A percentile compares a stretch with the other conserved stretches of the same genome.
phyloP scores from a whole-genome alignment of 2,888 invertebrate genomes.

The Scelioninae gen. 1 region DNA sequence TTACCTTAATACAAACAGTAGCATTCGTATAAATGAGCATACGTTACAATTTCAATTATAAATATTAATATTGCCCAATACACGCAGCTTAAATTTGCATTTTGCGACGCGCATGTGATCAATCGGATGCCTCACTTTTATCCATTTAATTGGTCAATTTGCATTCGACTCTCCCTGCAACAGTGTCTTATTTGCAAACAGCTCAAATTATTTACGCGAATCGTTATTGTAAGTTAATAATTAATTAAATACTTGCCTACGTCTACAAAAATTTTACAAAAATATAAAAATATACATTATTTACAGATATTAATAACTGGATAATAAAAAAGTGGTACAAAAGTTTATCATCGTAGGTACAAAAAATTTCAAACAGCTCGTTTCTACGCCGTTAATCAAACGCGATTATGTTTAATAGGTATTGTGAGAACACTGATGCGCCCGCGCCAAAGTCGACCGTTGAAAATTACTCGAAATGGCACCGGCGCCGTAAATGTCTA shows the following conservation, averaged over 20 bases:
- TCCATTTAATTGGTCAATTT: background rate
- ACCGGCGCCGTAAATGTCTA: too few species aligned
- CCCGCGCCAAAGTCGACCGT: too few species aligned
- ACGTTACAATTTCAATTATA: conserved; percentile 21
- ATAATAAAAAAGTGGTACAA: conserved; percentile 63
- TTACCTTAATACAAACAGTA: conserved; percentile 13
- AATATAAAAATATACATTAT: conserved; percentile 68
- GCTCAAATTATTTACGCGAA: conserved; percentile 2
- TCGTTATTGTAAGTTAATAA: conserved; percentile 17
- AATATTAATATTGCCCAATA: background rate
- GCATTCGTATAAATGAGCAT: conserved; percentile 2
- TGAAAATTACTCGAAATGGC: too few species aligned
- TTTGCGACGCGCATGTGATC: background rate
- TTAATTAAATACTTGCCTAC: conserved; percentile 30
- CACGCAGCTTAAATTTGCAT: background rate
- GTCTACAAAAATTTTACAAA: conserved; percentile 63
- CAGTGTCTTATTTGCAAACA: conserved; percentile 13
- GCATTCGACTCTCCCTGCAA: background rate
- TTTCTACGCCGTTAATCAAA: too few species aligned
- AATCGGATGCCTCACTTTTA: background rate
- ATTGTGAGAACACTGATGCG: too few species aligned
- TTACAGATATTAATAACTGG: conserved; percentile 48
- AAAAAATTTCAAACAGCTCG: too few species aligned
- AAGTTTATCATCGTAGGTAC: conserved; percentile 22
- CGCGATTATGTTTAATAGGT: too few species aligned